These are phyloP conservation scores for Theristus sp. DNA, from an alignment of 2,888 invertebrate genomes.

Conservation along the genomic window DNA sequence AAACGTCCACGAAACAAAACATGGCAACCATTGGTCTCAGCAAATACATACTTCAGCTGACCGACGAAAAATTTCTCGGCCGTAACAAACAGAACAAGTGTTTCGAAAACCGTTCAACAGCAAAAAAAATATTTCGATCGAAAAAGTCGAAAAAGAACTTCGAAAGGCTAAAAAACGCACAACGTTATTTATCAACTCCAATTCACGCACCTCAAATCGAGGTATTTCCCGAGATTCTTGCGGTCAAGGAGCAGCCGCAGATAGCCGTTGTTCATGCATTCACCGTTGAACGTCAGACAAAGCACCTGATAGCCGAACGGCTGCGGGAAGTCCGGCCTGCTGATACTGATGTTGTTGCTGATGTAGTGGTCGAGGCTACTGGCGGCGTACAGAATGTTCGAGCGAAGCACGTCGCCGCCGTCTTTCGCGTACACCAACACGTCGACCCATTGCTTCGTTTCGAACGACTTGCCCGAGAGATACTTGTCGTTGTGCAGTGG, in stretches of 20 bases:
- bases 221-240: slow-evolving; percentile 13
- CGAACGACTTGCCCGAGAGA: not conserved
- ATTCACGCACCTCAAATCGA: not conserved
- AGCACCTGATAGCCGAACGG: slow-evolving; percentile 23
- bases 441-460: not conserved
- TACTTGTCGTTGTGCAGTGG: not conserved
- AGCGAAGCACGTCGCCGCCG: not conserved
- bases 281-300: slow-evolving; percentile 42
- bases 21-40: too few relatives aligned
- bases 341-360: not conserved
- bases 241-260: slow-evolving; percentile 33
- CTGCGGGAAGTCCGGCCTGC: not conserved
- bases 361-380: not conserved
- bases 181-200: too few relatives aligned
- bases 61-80: too few relatives aligned
- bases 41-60: too few relatives aligned
- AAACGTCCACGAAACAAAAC: too few relatives aligned
- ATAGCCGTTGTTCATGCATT: slow-evolving; percentile 25
- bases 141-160: too few relatives aligned
- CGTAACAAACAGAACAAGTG: too few relatives aligned
- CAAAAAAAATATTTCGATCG: too few relatives aligned
- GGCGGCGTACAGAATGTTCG: not conserved
- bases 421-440: not conserved
- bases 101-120: too few relatives aligned
- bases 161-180: too few relatives aligned